Base-by-base conservation (phyloP, 2,888 invertebrate genomes). In the Dioctria linearis region DNA sequence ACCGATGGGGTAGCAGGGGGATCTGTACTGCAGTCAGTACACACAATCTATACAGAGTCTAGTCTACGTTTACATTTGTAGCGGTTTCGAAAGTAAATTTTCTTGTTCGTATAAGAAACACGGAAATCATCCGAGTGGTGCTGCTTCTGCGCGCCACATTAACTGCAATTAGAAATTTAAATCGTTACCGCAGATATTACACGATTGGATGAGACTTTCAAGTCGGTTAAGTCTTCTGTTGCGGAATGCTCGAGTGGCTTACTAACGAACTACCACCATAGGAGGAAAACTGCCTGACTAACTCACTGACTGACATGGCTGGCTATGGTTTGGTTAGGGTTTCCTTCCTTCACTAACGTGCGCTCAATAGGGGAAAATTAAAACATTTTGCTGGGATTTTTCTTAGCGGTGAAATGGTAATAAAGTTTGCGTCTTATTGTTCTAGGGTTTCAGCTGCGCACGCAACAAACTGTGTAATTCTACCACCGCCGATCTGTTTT, bases 81-180 rank as follows among this genome's bases (percentile, higher is more conserved):
- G 75, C 75, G 73, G 79, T 81, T 79, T 79, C 51, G 81, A 79
- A 81, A 81, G 81, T 73, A 73, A 69, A 80, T 81, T 63, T 78
- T 9, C 69, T 78, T 46, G 49, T 61, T 43, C 51, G 59, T 37
- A 25, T 46, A 66, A 63, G 42, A 69, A 78, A 73, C 63, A 57
- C 43, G 65, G 65, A 78, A 71, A 78, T 59, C 65, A 25, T 8
- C 46, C 9, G 59, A 65, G 25, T 25, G 25, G 25, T 25, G 25
- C 54, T 76, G 43, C 76, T 40, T 59, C 73, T 66, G 67, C 57
- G 78, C 63, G 65, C 63, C 79, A 37, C 66, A 65, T 81, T 81
- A 79, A 73, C 79, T 75, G 78, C 80, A 69, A 81, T 81, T 81
- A 81, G 67, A 81, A 81, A 81, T 81, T 80, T 79, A 81, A 81